These are phyloP conservation scores for Trachythela sp. DNA, from an alignment of 64 coral and sea anemone species.

Conservation along the genomic window DNA sequence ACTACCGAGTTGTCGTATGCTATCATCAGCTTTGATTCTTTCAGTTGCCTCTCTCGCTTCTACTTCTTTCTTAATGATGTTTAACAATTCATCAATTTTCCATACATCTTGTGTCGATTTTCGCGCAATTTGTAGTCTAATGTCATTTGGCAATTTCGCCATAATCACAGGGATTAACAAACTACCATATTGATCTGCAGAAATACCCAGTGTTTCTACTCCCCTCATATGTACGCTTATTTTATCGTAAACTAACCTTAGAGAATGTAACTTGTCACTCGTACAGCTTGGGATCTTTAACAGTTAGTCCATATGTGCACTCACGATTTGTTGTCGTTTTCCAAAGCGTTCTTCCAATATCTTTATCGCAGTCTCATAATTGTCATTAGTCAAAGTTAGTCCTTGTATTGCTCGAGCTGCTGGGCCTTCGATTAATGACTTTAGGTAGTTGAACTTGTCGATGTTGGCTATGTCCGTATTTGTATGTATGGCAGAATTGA, in stretches of 20 bases:
- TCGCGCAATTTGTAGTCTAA: background rate
- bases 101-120: background rate
- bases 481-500: conserved; percentile 39
- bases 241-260: background rate
- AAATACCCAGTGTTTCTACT: background rate
- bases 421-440: conserved; percentile 3
- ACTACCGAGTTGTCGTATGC: background rate
- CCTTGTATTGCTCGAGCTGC: conserved; percentile 10
- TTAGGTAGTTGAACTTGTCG: conserved; percentile 57
- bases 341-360: background rate
- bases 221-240: background rate
- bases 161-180: background rate
- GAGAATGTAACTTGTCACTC: background rate
- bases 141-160: background rate
- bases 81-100: background rate
- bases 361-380: background rate
- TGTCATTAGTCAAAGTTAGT: background rate
- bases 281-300: background rate
- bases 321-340: conserved; percentile 8
- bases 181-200: background rate
- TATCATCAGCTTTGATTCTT: background rate
- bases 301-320: background rate
- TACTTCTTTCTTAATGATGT: conserved; percentile 8
- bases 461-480: conserved; percentile 23
- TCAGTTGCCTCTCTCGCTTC: background rate